Evolutionary conservation across 2,113 vertebrate genomes (phyloP).

Genomic region (Cyphomyrus plagiostoma): DNA sequence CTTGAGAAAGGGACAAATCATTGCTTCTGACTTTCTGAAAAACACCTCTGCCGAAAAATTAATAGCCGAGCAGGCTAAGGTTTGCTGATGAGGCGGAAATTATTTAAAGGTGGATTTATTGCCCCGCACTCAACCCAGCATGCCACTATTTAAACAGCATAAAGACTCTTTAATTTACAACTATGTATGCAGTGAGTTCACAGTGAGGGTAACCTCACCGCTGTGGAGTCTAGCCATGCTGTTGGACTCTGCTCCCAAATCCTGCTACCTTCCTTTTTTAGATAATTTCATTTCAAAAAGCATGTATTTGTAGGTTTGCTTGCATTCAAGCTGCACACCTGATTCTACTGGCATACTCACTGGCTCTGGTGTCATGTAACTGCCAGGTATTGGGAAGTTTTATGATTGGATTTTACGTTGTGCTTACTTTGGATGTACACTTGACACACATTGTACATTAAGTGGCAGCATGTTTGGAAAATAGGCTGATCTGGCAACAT

Average conservation of each 20-base stretch:
- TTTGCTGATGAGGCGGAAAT: not conserved
- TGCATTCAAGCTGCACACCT: not conserved
- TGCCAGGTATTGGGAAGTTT: not conserved
- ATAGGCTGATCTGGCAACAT: not conserved
- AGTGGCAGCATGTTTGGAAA: not conserved
- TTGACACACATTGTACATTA: not conserved
- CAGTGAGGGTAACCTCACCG: not conserved
- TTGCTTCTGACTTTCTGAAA: not conserved
- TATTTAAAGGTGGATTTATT: not conserved
- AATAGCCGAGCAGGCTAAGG: not conserved
- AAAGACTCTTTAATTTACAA: not conserved
- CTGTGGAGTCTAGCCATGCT: not conserved
- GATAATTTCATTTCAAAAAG: not conserved
- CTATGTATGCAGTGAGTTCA: not conserved
- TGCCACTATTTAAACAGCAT: not conserved
- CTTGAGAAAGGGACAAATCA: not conserved
- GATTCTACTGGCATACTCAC: not conserved
- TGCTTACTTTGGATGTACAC: not conserved
- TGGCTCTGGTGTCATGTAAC: not conserved
- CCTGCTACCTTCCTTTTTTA: not conserved
- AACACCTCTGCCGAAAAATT: not conserved
- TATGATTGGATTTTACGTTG: not conserved
- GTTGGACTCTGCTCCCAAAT: not conserved
- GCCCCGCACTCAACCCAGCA: not conserved
- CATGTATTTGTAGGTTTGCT: not conserved